A percentile compares a stretch with the other conserved stretches of the same genome.
These are phyloP conservation scores for Cancer borealis DNA, from an alignment of 2,888 invertebrate species.

Conservation along the genomic window DNA sequence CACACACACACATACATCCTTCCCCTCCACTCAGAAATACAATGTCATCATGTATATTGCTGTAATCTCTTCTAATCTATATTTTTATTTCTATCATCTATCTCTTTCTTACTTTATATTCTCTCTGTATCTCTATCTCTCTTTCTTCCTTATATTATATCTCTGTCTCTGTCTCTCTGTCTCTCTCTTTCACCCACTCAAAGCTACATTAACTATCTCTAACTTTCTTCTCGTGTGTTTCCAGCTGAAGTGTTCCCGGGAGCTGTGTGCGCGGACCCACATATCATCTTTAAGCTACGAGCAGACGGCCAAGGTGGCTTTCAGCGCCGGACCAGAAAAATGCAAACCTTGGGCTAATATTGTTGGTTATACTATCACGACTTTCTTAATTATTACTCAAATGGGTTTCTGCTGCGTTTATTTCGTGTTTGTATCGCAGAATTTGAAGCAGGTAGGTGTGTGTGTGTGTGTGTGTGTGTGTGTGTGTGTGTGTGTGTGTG, in stretches of 20 bases:
- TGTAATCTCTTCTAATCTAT: no score
- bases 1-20: no score
- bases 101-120: no score
- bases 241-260: conserved; percentile 73
- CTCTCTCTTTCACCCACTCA: no score
- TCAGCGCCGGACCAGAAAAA: conserved; percentile 79
- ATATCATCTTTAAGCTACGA: conserved; percentile 89
- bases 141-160: no score
- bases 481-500: no score
- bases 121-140: no score
- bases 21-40: no score
- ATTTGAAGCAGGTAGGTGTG: conserved; percentile 88
- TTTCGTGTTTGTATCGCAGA: conserved; percentile 94
- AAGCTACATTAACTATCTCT: no score
- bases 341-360: conserved; percentile 34
- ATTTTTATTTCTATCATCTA: not conserved
- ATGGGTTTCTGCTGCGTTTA: conserved; percentile 98
- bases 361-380: conserved; percentile 86
- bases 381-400: conserved; percentile 94
- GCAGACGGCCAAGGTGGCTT: conserved; percentile 88
- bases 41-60: no score
- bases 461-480: no score
- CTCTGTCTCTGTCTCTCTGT: no score
- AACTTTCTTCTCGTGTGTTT: not conserved
- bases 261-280: conserved; percentile 76